Conservation (phyloP, 2,888 invertebrate species). For the Tridacna crocea region DNA sequence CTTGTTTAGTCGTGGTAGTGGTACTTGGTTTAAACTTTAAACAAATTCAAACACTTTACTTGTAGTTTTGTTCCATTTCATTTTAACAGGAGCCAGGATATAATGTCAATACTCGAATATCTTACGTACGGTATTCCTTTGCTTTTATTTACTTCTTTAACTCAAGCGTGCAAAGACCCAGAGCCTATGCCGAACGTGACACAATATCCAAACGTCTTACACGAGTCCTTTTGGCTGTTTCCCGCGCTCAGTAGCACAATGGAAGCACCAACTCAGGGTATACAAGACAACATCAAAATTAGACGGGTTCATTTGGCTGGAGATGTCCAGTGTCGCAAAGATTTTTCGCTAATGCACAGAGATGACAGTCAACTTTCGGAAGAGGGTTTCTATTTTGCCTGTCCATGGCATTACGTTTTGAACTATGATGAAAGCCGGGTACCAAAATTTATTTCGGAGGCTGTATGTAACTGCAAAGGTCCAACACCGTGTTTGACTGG, state of each 20-base stretch:
- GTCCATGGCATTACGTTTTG: slow-evolving; percentile 50
- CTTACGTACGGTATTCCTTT: too few species aligned
- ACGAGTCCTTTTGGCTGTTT: slow-evolving; percentile 4
- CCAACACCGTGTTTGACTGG: slow-evolving; percentile 28
- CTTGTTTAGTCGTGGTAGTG: too few species aligned
- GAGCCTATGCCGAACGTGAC: neutral
- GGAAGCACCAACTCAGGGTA: neutral
- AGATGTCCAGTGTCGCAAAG: neutral
- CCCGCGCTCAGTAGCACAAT: neutral
- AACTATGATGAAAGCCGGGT: slow-evolving; percentile 43
- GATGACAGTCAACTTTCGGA: neutral
- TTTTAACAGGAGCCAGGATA: too few species aligned
- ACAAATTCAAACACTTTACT: too few species aligned
- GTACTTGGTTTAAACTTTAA: too few species aligned
- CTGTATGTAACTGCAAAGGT: slow-evolving; percentile 45
- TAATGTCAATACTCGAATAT: too few species aligned
- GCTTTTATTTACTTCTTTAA: neutral
- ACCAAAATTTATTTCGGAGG: slow-evolving; percentile 45
- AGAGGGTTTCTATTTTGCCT: slow-evolving; percentile 14
- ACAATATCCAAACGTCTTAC: slow-evolving; percentile 5
- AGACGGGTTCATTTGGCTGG: neutral
- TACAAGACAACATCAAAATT: neutral
- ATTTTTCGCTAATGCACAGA: neutral
- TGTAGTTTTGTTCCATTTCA: too few species aligned
- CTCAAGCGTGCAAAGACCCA: neutral